Evolutionary conservation across 2,797 vertebrate species (phyloP), one percentile per base, ranked within the genome.

Genomic region (Lepidocolaptes lacrymiger): DNA sequence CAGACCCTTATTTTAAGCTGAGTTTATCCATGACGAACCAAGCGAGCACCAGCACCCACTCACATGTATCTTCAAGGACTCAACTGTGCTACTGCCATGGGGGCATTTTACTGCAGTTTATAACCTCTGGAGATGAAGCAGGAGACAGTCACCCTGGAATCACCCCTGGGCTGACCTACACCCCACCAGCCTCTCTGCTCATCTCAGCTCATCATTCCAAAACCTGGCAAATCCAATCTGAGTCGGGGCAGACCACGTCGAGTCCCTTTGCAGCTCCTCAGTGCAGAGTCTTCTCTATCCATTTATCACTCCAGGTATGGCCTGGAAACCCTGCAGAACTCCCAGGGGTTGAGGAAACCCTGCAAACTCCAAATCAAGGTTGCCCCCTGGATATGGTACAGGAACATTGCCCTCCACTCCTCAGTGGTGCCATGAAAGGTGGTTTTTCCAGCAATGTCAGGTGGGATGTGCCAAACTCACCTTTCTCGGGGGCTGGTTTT

Each of bases 241-340:
- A 2, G 36, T 5, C 0, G 0, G 22, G 23, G 43, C 18, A 58
- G 34, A 8, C 5, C 28, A 3, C 0, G 0, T 16, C 16, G 39
- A 16, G 61, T 1, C 21, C 39, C 55, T 55, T 9, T 13, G 59
- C 73, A 77, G 68, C 58, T 28, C n/a, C 41, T 21, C 2, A 24
- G 6, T 9, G 3, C 20, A 36, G 9, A 2, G 9, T 10, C 44
- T 74, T 32, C 62, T 54, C 26, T 75, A 6, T 3, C 0, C 14
- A 0, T 14, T 24, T 7, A 9, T 3, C 46, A 10, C 44, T 34
- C 46, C n/a, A n/a, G 16, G 10, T 5, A 16, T 0, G 19, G 54
- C 37, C 78, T 91, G 85, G 36, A 4, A 41, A 9, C 34, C 12
- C 72, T 28, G 15, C 22, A 48, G 7, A 63, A 30, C 37, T 18